phyloP scores from a whole-genome alignment of 2,888 invertebrate species.

The Drosophila rellima region DNA sequence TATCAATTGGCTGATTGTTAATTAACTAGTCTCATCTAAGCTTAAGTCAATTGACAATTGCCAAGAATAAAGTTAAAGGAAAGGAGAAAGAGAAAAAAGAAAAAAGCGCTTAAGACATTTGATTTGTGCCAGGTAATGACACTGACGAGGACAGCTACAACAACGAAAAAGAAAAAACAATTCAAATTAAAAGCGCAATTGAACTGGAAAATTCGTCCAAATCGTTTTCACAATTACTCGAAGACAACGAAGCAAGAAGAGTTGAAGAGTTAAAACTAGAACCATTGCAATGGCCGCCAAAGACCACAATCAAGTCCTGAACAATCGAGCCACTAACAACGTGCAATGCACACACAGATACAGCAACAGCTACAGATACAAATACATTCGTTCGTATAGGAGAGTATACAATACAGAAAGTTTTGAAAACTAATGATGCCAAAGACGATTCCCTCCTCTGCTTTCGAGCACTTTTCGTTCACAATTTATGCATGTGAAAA shows the following conservation, averaged over 20 bases:
- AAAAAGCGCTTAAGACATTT: slow-evolving; percentile 65
- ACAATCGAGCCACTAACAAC: slow-evolving; percentile 54
- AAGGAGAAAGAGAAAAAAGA: slow-evolving; percentile 35
- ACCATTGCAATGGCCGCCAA: slow-evolving; percentile 26
- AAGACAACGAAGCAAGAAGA: slow-evolving; percentile 17
- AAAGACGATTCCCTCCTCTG: slow-evolving; percentile 21
- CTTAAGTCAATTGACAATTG: slow-evolving; percentile 63
- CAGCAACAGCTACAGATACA: slow-evolving; percentile 38
- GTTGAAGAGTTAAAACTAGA: slow-evolving; percentile 19
- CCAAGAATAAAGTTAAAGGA: slow-evolving; percentile 35
- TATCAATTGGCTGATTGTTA: slow-evolving; percentile 51
- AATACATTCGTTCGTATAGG: slow-evolving; percentile 13
- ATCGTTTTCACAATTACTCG: slow-evolving; percentile 75
- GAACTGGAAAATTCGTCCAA: slow-evolving; percentile 80
- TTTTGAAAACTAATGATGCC: slow-evolving; percentile 74
- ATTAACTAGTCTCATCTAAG: slow-evolving; percentile 55
- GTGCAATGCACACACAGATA: slow-evolving; percentile 27
- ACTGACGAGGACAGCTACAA: slow-evolving; percentile 30
- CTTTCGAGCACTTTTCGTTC: slow-evolving; percentile 54
- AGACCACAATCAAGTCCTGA: slow-evolving; percentile 69
- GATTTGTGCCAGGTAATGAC: slow-evolving; percentile 68
- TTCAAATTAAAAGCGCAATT: slow-evolving; percentile 83
- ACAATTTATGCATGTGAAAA: slow-evolving; percentile 77
- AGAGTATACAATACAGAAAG: slow-evolving; percentile 59
- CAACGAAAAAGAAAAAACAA: slow-evolving; percentile 45